Evolutionary conservation across 1,140 invertebrate genomes (phyloP).

Genomic region (Polypedilum pembai): DNA sequence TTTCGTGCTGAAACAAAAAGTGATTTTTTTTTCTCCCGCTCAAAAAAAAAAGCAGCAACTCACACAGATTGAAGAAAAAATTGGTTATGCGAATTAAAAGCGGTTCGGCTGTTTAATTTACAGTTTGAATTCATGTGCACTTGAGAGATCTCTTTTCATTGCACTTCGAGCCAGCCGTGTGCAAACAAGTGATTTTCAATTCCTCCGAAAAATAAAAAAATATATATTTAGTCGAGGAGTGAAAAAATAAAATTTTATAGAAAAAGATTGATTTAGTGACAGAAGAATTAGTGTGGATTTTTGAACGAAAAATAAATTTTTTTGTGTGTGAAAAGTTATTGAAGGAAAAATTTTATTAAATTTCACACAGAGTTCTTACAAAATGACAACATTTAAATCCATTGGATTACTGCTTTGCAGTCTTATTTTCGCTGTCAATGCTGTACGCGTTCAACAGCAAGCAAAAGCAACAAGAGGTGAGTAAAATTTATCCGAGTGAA

Average conservation of each 20-base stretch:
- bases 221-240: not conserved
- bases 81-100: constrained; percentile 18
- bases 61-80: not conserved
- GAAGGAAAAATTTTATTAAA: too few relatives aligned
- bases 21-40: not conserved
- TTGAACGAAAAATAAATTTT: not conserved
- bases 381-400: not conserved
- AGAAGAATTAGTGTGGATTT: not conserved
- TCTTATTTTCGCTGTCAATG: not conserved
- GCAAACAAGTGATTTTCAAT: constrained; percentile 1
- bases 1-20: constrained; percentile 3
- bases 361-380: too few relatives aligned
- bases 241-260: not conserved
- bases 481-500: not conserved
- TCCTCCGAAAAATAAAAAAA: not conserved
- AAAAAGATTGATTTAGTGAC: not conserved
- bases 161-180: constrained; percentile 11
- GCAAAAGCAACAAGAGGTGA: constrained; percentile 17
- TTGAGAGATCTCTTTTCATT: constrained; percentile 22
- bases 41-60: not conserved
- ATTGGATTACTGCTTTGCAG: not conserved
- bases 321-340: not conserved
- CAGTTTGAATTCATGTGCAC: constrained; percentile 11
- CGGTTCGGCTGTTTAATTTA: constrained; percentile 12
- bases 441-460: not conserved